These are phyloP conservation scores for Semaprochilodus insignis DNA, from an alignment of 2,797 vertebrate species.

Conservation along the genomic window DNA sequence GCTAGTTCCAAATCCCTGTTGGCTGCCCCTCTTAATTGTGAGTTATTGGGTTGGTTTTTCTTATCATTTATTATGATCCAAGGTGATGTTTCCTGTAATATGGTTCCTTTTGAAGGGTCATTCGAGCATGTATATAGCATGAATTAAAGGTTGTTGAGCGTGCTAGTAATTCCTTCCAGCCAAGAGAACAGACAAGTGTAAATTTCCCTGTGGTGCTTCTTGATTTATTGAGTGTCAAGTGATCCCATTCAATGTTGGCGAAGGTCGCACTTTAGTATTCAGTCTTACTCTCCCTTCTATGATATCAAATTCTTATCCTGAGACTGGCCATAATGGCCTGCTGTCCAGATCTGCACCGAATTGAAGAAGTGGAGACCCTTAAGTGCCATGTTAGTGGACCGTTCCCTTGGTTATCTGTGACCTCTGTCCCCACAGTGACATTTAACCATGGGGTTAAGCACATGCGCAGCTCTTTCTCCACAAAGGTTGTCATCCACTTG, in stretches of 20 bases:
- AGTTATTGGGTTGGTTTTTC: constrained; percentile 3
- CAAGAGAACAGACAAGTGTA: neutral
- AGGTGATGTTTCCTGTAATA: constrained; percentile 6
- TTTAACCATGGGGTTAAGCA: constrained; percentile 46
- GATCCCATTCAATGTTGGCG: neutral
- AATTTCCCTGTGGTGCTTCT: constrained; percentile 27
- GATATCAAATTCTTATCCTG: constrained; percentile 29
- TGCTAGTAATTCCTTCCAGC: neutral
- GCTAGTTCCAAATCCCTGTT: neutral
- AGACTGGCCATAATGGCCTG: constrained; percentile 7
- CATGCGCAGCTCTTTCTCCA: neutral
- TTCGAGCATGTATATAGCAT: neutral
- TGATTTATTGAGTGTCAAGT: constrained; percentile 25
- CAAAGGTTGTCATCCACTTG: constrained; percentile 33
- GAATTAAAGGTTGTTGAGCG: constrained; percentile 15
- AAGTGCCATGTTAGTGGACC: neutral
- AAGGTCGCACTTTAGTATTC: constrained; percentile 8
- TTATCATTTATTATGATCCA: neutral
- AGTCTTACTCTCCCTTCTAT: constrained; percentile 26
- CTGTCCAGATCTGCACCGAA: constrained; percentile 38
- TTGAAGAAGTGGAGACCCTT: constrained; percentile 22
- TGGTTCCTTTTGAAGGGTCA: constrained; percentile 15
- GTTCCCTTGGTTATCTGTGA: constrained; percentile 36
- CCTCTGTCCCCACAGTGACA: constrained; percentile 60
- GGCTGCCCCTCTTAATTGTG: neutral